Evolutionary conservation across 2,113 vertebrate genomes (phyloP).

Genomic region (Halichoerus grypus): DNA sequence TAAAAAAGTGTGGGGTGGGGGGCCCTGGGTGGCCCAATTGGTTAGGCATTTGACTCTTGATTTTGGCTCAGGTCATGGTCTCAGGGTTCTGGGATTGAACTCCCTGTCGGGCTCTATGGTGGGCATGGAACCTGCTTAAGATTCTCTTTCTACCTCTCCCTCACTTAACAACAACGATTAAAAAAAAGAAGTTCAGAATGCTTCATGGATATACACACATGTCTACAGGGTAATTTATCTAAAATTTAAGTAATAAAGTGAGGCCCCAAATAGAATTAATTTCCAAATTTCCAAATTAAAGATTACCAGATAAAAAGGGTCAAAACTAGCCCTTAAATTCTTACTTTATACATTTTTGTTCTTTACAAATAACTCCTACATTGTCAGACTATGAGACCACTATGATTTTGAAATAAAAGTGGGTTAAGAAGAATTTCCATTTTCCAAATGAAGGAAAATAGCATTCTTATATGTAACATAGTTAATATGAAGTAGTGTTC

Average conservation of each 20-base stretch:
- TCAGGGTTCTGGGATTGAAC: background rate
- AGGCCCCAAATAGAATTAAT: background rate
- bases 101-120: no score
- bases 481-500: background rate
- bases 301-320: background rate
- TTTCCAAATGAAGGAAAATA: background rate
- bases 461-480: background rate
- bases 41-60: no score
- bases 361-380: background rate
- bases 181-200: background rate
- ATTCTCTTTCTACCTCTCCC: background rate
- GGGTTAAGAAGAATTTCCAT: background rate
- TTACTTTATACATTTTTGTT: background rate
- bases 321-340: background rate
- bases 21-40: no score
- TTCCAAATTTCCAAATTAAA: background rate
- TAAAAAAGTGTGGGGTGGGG: no score
- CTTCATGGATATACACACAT: background rate
- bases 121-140: background rate
- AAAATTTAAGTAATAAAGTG: slow-evolving; percentile 16
- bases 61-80: no score
- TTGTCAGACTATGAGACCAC: background rate
- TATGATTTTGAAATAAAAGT: slow-evolving; percentile 30
- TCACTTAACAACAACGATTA: background rate
- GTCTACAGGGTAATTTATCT: background rate